These are phyloP conservation scores for Dromiciops gliroides DNA, from an alignment of 2,113 vertebrate species.

Conservation along the genomic window DNA sequence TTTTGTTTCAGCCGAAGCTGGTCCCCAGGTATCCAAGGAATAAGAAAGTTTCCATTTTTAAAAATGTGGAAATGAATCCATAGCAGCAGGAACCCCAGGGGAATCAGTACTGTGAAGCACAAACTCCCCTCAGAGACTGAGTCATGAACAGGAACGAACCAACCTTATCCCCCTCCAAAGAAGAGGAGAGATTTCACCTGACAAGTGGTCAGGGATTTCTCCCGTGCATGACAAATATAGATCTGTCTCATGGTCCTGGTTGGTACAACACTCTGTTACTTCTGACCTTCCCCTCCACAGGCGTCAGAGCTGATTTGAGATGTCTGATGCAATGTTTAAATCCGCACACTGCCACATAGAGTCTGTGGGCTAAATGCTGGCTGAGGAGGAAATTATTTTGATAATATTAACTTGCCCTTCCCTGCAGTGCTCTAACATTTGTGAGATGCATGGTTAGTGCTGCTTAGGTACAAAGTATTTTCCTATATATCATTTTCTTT, in stretches of 20 bases:
- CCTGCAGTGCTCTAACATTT: background rate
- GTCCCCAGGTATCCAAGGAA: background rate
- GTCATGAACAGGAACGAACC: background rate
- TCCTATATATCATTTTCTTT: background rate
- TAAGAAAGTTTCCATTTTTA: background rate
- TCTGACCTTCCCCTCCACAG: conserved; percentile 4
- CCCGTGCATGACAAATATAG: background rate
- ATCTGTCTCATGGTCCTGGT: background rate
- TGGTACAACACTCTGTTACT: background rate
- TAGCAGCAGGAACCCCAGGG: background rate
- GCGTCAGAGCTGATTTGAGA: background rate
- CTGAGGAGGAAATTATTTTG: conserved; percentile 7
- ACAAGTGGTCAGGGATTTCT: background rate
- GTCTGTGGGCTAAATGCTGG: background rate
- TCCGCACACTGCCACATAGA: background rate
- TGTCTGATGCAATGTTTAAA: background rate
- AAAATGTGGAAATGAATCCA: conserved; percentile 11
- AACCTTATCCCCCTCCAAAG: background rate
- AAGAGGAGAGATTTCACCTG: background rate
- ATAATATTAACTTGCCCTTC: background rate
- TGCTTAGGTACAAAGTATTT: background rate
- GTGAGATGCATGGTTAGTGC: background rate
- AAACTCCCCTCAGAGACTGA: background rate
- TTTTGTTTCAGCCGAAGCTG: background rate
- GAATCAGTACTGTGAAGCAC: background rate